Conservation (phyloP, 2,888 invertebrate genomes). For the Pristionchus fissidentatus region DNA sequence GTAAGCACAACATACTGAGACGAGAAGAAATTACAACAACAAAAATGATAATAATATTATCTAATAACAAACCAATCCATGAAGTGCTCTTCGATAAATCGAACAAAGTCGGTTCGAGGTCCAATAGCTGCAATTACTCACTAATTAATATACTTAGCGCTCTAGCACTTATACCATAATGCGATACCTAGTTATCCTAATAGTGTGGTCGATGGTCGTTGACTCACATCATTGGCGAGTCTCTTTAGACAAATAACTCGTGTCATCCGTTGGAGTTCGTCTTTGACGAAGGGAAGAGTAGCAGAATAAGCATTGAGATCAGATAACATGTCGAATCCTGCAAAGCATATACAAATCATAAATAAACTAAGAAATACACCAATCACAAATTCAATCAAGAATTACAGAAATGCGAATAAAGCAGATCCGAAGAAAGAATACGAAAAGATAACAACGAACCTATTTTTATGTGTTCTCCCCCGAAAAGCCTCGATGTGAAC, state of each 20-base stretch:
- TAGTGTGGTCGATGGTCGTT: too few relatives aligned
- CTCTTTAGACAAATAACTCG: conserved; percentile 38
- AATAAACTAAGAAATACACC: neutral
- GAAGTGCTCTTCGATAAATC: conserved; percentile 11
- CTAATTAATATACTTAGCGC: too few relatives aligned
- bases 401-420: too few relatives aligned
- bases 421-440: too few relatives aligned
- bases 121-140: neutral
- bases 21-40: too few relatives aligned
- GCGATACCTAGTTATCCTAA: too few relatives aligned
- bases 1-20: too few relatives aligned
- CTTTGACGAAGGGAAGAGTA: neutral
- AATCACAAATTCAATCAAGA: too few relatives aligned
- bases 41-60: neutral
- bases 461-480: conserved; percentile 17
- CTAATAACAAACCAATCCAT: neutral
- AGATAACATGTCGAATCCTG: conserved; percentile 45
- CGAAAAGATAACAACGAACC: neutral
- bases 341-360: neutral
- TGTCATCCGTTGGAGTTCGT: neutral
- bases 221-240: conserved; percentile 39
- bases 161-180: too few relatives aligned
- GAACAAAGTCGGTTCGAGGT: neutral
- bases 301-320: conserved; percentile 2
- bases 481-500: conserved; percentile 14